Conservation (phyloP, 2,113 vertebrate genomes). For the Promerops cafer region DNA sequence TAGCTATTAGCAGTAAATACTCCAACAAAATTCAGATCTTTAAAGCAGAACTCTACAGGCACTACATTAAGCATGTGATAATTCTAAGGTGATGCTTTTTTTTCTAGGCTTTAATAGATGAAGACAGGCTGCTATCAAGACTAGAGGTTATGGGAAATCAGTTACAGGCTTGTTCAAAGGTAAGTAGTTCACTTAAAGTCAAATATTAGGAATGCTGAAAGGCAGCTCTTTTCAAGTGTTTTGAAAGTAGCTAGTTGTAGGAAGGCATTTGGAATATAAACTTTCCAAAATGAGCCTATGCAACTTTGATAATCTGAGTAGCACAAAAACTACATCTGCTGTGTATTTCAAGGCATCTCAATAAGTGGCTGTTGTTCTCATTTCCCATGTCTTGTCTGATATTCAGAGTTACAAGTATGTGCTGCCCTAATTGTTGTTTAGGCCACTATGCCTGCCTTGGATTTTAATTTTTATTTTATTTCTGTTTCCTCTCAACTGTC, state of each 20-base stretch:
- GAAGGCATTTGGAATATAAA: background rate
- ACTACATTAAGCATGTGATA: background rate
- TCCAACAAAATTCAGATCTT: background rate
- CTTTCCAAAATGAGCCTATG: background rate
- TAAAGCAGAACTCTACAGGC: background rate
- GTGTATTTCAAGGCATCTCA: background rate
- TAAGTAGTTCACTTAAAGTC: conserved; percentile 46
- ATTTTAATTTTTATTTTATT: background rate
- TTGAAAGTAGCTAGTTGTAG: background rate
- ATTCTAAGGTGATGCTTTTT: conserved; percentile 15
- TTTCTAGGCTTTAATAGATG: conserved; percentile 95
- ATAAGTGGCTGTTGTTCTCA: background rate
- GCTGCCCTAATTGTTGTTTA: background rate
- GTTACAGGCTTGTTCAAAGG: conserved; percentile 95
- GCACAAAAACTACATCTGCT: background rate
- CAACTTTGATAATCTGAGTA: background rate
- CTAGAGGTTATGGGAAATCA: conserved; percentile 99
- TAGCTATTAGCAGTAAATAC: background rate
- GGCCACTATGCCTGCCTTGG: background rate
- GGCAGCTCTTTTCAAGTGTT: background rate
- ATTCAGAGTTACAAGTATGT: background rate
- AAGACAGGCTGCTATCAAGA: conserved; percentile 95
- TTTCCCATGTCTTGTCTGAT: background rate
- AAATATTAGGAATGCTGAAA: background rate
- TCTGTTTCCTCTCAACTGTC: background rate